Percentiles rank a stretch among this genome's conserved stretches.
phyloP scores from a whole-genome alignment of 2,888 invertebrate species.

The Xestia c-nigrum region DNA sequence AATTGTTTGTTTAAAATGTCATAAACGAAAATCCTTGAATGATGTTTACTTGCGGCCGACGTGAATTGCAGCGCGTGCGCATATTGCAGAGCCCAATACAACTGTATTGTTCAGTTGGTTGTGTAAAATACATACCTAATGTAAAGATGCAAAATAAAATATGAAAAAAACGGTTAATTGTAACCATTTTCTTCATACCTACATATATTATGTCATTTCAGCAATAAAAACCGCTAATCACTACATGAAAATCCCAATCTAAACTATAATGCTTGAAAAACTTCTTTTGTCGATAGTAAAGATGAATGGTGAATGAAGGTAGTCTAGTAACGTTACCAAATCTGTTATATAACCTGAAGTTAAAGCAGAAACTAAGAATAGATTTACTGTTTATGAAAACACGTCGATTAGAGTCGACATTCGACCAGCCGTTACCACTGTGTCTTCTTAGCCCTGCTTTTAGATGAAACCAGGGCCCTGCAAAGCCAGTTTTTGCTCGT shows the following conservation, averaged over 20 bases:
- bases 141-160: background rate
- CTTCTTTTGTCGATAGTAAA: background rate
- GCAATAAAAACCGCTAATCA: background rate
- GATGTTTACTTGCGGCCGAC: background rate
- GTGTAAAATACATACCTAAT: background rate
- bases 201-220: background rate
- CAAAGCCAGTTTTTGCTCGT: background rate
- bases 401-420: background rate
- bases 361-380: background rate
- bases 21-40: background rate
- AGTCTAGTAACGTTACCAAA: background rate
- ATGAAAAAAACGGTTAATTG: background rate
- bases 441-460: background rate
- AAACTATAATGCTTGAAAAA: too few relatives aligned
- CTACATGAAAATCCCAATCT: too few relatives aligned
- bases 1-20: background rate
- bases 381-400: background rate
- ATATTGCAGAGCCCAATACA: background rate
- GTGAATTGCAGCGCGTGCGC: constrained; percentile 2
- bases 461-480: background rate
- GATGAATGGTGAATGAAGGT: too few relatives aligned
- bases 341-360: background rate
- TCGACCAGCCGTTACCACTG: background rate
- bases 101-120: background rate
- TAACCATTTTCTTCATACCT: too few relatives aligned